Percentiles rank a stretch among this genome's conserved stretches.
Conservation (phyloP, 2,113 vertebrate species). For the Sebastes fasciatus region DNA sequence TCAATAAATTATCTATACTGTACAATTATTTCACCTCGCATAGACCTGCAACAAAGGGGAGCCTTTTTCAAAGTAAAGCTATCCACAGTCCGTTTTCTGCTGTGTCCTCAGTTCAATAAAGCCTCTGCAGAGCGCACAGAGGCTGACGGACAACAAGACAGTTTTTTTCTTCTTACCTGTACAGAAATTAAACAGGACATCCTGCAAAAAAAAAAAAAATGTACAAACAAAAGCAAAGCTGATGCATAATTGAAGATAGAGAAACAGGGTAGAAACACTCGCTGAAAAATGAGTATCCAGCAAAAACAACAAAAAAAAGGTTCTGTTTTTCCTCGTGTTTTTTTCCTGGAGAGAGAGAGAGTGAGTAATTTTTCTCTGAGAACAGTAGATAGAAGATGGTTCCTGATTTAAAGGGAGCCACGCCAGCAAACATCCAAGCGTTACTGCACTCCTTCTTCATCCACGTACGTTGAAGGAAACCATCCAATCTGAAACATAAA, state of each 20-base stretch:
- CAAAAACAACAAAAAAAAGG: conserved; percentile 38
- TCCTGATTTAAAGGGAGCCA: conserved; percentile 63
- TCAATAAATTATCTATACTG: conserved; percentile 90
- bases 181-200: conserved; percentile 72
- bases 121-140: conserved; percentile 53
- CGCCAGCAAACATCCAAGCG: conserved; percentile 26
- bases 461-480: conserved; percentile 98
- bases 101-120: conserved; percentile 50
- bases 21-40: conserved; percentile 81
- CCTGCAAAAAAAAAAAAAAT: conserved; percentile 33
- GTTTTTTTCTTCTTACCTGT: conserved; percentile 53
- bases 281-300: conserved; percentile 75
- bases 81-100: conserved; percentile 55
- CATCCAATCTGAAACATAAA: conserved; percentile 90
- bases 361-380: conserved; percentile 70
- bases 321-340: conserved; percentile 43
- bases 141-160: conserved; percentile 48
- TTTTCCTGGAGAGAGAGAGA: conserved; percentile 70
- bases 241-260: conserved; percentile 83
- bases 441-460: conserved; percentile 93
- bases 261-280: conserved; percentile 70
- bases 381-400: conserved; percentile 68
- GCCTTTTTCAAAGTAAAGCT: conserved; percentile 65
- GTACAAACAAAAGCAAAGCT: conserved; percentile 60
- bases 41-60: conserved; percentile 73